Conservation (phyloP, 1,140 invertebrate genomes). For the Thrips palmi region DNA sequence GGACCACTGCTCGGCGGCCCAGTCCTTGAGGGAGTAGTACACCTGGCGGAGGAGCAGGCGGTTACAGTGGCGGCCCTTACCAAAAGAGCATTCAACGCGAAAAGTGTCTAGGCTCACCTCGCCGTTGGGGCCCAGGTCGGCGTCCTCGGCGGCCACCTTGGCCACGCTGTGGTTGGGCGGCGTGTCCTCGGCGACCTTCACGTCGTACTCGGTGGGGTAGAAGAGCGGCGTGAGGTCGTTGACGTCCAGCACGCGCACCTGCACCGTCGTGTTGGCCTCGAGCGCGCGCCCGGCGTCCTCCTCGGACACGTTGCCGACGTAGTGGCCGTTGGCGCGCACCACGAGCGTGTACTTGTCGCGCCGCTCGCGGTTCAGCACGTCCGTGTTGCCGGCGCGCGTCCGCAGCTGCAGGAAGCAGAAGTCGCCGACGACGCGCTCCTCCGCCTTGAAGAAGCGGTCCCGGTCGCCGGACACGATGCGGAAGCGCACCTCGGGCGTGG, state of each 20-base stretch:
- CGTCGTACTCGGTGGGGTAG: constrained; percentile 68
- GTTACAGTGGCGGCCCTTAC: no score
- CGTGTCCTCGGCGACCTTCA: constrained; percentile 74
- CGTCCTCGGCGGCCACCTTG: constrained; percentile 73
- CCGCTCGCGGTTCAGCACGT: constrained; percentile 78
- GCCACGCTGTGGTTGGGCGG: constrained; percentile 60
- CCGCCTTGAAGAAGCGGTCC: constrained; percentile 83
- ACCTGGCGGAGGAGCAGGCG: no score
- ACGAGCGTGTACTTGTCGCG: constrained; percentile 64
- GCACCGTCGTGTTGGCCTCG: constrained; percentile 54
- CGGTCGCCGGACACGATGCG: constrained; percentile 69
- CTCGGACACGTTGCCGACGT: constrained; percentile 16
- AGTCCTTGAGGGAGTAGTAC: constrained; percentile 81
- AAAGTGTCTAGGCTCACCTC: no score
- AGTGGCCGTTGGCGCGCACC: constrained; percentile 49
- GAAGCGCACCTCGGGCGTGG: constrained; percentile 47
- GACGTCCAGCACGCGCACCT: constrained; percentile 65
- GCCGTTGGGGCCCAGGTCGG: constrained; percentile 82
- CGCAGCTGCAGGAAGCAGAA: constrained; percentile 82
- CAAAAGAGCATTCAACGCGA: no score
- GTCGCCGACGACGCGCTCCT: constrained; percentile 69
- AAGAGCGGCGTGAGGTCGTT: constrained; percentile 89
- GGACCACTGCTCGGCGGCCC: constrained; percentile 66
- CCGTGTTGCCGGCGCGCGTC: constrained; percentile 64
- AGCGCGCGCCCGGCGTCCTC: no score